phyloP scores from a whole-genome alignment of 2,797 vertebrate species.

The Lophius americanus region DNA sequence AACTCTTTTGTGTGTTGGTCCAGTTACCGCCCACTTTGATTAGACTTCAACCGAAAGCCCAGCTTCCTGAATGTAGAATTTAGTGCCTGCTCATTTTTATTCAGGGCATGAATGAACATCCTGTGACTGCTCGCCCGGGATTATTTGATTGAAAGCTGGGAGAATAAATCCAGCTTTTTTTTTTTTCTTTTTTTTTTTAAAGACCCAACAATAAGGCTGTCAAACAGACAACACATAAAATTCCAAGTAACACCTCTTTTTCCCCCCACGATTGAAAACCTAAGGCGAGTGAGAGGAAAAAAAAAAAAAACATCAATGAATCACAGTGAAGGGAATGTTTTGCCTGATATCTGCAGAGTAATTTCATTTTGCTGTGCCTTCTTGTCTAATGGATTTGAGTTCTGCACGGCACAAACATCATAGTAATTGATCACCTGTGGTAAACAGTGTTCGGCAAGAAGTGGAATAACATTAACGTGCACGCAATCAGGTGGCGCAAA shows the following conservation, averaged over 20 bases:
- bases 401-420: conserved; percentile 8
- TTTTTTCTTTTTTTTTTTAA: conserved; percentile 11
- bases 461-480: background rate
- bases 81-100: conserved; percentile 8
- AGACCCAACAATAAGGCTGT: conserved; percentile 7
- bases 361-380: conserved; percentile 21
- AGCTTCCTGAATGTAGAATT: conserved; percentile 12
- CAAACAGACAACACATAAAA: conserved; percentile 25
- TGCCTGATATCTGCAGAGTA: conserved; percentile 32
- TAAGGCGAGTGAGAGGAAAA: conserved; percentile 14
- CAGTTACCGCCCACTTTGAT: conserved; percentile 12
- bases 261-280: background rate
- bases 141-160: conserved; percentile 11
- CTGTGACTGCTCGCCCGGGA: conserved; percentile 16
- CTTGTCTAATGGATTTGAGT: conserved; percentile 12
- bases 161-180: conserved; percentile 35
- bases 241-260: background rate
- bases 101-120: conserved; percentile 21
- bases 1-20: conserved; percentile 15
- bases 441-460: conserved; percentile 1
- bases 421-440: conserved; percentile 37
- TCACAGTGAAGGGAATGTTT: conserved; percentile 23
- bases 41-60: conserved; percentile 8
- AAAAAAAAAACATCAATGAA: conserved; percentile 19
- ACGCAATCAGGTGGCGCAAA: background rate